Conservation (phyloP, 2,888 invertebrate species). For the Esperia sulphurella region DNA sequence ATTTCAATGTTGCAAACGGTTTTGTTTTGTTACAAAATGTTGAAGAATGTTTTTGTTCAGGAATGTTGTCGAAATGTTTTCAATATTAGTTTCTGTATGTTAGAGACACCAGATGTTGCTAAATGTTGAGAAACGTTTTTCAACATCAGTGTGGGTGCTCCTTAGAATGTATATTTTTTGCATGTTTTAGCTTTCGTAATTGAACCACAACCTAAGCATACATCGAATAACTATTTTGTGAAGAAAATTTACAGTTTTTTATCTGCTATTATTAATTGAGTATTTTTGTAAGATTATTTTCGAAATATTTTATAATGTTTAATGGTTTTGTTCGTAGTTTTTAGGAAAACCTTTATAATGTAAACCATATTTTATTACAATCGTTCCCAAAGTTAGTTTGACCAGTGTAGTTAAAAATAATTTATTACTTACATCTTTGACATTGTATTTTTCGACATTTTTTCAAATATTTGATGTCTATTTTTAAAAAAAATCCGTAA, state of each 20-base stretch:
- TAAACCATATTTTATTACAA: background rate
- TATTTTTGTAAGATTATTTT: constrained; percentile 10
- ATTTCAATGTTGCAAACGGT: no score
- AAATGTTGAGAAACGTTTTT: no score
- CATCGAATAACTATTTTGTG: constrained; percentile 40
- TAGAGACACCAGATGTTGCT: no score
- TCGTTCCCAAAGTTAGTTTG: no score
- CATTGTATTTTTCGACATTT: background rate
- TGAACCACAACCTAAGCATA: constrained; percentile 19
- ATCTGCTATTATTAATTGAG: constrained; percentile 23
- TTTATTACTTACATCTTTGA: background rate
- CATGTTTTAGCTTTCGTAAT: constrained; percentile 30
- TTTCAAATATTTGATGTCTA: background rate
- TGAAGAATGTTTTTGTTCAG: no score
- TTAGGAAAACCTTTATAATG: background rate
- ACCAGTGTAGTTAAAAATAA: no score
- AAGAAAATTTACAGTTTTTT: constrained; percentile 13
- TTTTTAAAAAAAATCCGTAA: background rate
- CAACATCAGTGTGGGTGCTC: no score
- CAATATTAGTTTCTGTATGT: no score
- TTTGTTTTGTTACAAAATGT: no score
- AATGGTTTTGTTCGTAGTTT: background rate
- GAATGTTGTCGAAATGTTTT: no score
- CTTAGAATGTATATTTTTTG: no score
- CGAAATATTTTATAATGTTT: constrained; percentile 4